Evolutionary conservation across 2,797 vertebrate species (phyloP), one percentile per base, ranked within the genome.

Genomic region (Sebastes diploproa): DNA sequence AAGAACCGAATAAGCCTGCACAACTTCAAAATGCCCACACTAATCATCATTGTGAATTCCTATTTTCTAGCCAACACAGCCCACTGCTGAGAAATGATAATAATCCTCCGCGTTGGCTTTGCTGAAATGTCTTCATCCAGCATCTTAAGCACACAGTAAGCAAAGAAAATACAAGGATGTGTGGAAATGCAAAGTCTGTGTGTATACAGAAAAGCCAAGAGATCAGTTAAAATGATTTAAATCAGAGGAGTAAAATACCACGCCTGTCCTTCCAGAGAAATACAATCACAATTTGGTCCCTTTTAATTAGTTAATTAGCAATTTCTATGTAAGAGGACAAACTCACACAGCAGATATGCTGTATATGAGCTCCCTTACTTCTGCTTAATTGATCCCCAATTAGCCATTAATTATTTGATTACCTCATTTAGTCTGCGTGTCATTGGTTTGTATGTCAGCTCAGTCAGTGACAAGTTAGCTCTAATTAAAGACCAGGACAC

Each of bases 401-500:
- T 94, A 94, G 84, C 92, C 93, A 93, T 95, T 93, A 89, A 91
- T 94, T 94, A 95, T 94, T 94, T 86, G 88, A 95, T 95, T 94
- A 94, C 83, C 90, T 89, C 90, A 89, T 94, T 94, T 89, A 92
- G 88, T 86, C 85, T 78, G 85, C 68, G 62, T 93, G 92, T 92
- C 92, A 93, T 70, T 79, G 84, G 81, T 81, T 82, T 91, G 90
- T 88, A 86, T 90, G 92, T 92, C 85, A 87, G 90, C 91, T 89
- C 90, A 89, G 91, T 90, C 89, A 82, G 84, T 91, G 91, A 93
- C 91, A 90, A 88, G 86, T 88, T 77, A 80, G 84, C 83, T 77
- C 85, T 94, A 95, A 95, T 96, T 93, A 95, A 93, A 92, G 89
- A 88, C 46, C 78, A 78, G 75, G 83, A 71, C 74, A 70, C 74